Evolutionary conservation across 2,888 invertebrate species (phyloP).

Genomic region (Anoplius nigerrimus): DNA sequence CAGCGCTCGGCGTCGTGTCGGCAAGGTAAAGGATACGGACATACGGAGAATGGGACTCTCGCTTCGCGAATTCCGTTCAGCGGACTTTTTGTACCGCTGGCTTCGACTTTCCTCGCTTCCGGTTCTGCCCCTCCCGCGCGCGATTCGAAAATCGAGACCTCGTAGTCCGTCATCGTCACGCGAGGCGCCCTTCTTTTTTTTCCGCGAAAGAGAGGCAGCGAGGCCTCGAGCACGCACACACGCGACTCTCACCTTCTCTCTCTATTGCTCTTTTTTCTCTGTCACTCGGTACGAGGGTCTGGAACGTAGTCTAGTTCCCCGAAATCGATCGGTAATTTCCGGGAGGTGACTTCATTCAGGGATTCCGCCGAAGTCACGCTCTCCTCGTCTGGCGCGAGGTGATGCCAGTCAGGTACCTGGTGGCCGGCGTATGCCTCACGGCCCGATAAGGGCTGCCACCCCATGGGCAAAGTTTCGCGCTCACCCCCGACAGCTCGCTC

Average conservation of each 20-base stretch:
- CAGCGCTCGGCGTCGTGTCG: too few relatives aligned
- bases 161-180: constrained; percentile 2
- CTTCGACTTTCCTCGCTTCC: background rate
- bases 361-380: constrained; percentile 37
- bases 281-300: too few relatives aligned
- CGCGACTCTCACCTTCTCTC: too few relatives aligned
- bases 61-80: too few relatives aligned
- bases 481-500: constrained; percentile 6
- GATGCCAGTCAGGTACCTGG: background rate
- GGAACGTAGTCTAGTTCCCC: constrained; percentile 20
- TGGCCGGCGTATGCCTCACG: background rate
- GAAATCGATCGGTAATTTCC: constrained; percentile 42
- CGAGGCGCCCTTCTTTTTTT: background rate
- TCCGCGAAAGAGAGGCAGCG: background rate
- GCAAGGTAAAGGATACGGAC: too few relatives aligned
- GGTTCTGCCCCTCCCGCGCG: background rate
- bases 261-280: too few relatives aligned
- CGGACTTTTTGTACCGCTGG: too few relatives aligned
- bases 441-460: background rate
- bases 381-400: constrained; percentile 1
- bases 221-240: too few relatives aligned
- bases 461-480: constrained; percentile 4
- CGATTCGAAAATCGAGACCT: background rate
- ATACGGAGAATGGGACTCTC: too few relatives aligned
- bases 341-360: constrained; percentile 41